phyloP scores from a whole-genome alignment of 2,797 vertebrate genomes.

The Oreortyx pictus region DNA sequence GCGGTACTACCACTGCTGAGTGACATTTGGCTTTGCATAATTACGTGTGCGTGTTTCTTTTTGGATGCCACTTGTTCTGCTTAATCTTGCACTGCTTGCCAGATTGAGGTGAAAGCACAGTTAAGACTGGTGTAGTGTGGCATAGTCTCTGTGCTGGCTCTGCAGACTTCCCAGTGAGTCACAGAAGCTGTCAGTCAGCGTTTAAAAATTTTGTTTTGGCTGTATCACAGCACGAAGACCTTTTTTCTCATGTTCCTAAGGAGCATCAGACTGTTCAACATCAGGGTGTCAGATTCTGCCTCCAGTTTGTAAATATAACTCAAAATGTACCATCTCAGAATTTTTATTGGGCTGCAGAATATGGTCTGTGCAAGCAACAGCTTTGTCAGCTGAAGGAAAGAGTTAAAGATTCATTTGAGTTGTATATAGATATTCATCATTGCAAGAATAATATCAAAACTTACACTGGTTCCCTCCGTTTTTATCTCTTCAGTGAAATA shows the following conservation, averaged over 20 bases:
- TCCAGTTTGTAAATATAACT: neutral
- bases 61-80: neutral
- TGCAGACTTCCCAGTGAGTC: neutral
- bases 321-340: neutral
- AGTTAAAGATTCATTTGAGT: neutral
- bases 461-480: neutral
- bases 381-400: neutral
- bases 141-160: neutral
- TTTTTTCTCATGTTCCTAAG: neutral
- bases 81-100: slow-evolving; percentile 4
- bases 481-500: neutral
- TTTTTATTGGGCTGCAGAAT: neutral
- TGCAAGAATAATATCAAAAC: neutral
- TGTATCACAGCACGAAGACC: neutral
- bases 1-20: neutral
- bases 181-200: neutral
- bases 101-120: neutral
- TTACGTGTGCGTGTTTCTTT: neutral
- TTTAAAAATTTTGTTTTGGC: neutral
- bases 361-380: neutral
- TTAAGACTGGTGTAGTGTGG: neutral
- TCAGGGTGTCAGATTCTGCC: neutral
- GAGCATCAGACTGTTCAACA: neutral
- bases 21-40: slow-evolving; percentile 24
- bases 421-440: neutral